Evolutionary conservation across 2,113 vertebrate species (phyloP), one percentile per base, ranked within the genome.

Genomic region (Epinephelus fuscoguttatus): DNA sequence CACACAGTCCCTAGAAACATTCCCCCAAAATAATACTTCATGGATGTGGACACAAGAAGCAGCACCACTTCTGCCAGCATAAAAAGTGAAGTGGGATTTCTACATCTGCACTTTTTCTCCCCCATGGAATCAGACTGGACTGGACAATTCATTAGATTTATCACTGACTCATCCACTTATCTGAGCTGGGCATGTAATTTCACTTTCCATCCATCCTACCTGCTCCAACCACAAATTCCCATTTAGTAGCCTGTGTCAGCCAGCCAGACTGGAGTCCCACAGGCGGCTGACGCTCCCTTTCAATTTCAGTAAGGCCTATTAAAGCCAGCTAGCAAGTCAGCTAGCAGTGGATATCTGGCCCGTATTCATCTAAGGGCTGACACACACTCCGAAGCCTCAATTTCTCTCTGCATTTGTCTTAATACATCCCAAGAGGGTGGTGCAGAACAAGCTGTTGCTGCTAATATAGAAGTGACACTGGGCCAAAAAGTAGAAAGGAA

Each of bases 101-200:
- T 45, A 17, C 70, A 79, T 67, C 76, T 87, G 42, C 40, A 72
- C 68, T 19, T 49, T 21, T 27, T 37, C 30, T 27, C 37, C 57
- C 63, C 25, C 15, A 6, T 64, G 72, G 56, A 78, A 76, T 82
- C 82, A 69, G 53, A 68, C 71, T 17, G 42, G 52, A 47, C 67
- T 37, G 50, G 59, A 78, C 73, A 78, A 78, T 78, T 90, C 82
- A 84, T 92, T 87, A 62, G 70, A 90, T 89, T 80, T 67, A 74
- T 89, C 84, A 63, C 82, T 47, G 84, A 53, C 81, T 87, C 42
- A 64, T 86, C 75, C 85, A 87, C 85, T 85, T 91, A 89, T 85
- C 91, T 77, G 84, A 85, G 66, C 75, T 71, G 17, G 62, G 33
- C 80, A 75, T 81, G 85, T 88, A 70, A 90, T 93, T 88, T 91